Conservation (phyloP, 1,140 invertebrate genomes). For the Sipha flava region DNA sequence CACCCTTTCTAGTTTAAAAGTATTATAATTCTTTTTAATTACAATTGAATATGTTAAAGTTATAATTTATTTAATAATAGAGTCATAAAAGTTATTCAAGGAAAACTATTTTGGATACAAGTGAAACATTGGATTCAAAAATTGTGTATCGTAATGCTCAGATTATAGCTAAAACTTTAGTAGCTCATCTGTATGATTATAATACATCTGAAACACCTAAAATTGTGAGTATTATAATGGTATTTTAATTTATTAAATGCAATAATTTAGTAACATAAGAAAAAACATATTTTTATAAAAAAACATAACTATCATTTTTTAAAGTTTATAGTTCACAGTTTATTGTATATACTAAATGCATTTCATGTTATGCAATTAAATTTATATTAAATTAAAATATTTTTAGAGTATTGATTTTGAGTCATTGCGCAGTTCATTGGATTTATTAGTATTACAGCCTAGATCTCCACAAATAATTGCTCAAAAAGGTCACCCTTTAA, state of each 20-base stretch:
- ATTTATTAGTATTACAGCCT: constrained; percentile 61
- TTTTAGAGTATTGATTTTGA: constrained; percentile 62
- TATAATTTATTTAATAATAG: constrained; percentile 36
- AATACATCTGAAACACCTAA: constrained; percentile 1
- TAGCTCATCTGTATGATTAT: constrained; percentile 59
- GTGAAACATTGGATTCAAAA: constrained; percentile 52
- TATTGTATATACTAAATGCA: too few relatives aligned
- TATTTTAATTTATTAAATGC: background rate
- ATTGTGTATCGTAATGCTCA: constrained; percentile 61
- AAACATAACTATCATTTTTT: background rate
- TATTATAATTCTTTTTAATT: constrained; percentile 37
- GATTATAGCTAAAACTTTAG: constrained; percentile 72
- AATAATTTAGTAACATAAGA: too few relatives aligned
- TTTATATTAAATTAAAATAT: background rate
- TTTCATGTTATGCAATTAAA: too few relatives aligned
- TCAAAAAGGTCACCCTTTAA: constrained; percentile 56
- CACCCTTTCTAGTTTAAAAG: constrained; percentile 73
- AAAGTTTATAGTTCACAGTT: too few relatives aligned
- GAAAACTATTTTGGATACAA: constrained; percentile 56
- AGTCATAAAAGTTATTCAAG: constrained; percentile 52
- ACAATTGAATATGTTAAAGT: background rate
- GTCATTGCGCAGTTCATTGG: constrained; percentile 63
- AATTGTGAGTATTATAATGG: background rate
- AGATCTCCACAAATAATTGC: constrained; percentile 63
- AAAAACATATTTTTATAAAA: background rate